Evolutionary conservation across 2,113 vertebrate genomes (phyloP).

Genomic region (Oryctolagus cuniculus): mOryCun1.1 NC_091436.1:105842501-105843000

Average conservation of each 20-base stretch:
- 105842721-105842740: no score
- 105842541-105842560: no score
- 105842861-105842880: not conserved
- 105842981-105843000: conserved; percentile 38
- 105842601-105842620: no score
- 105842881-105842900: not conserved
- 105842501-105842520: no score
- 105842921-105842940: not conserved
- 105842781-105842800: not conserved
- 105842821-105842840: not conserved
- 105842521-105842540: no score
- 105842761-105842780: not conserved
- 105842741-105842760: not conserved
- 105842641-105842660: no score
- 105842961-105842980: not conserved
- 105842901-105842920: not conserved
- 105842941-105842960: not conserved
- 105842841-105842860: not conserved
- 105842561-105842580: no score
- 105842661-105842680: no score
- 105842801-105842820: not conserved
- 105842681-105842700: no score
- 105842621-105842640: no score
- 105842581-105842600: no score
- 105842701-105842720: no score